Evolutionary conservation across 2,888 invertebrate species (phyloP).

Genomic region (Caenorhabditis parvicauda): DNA sequence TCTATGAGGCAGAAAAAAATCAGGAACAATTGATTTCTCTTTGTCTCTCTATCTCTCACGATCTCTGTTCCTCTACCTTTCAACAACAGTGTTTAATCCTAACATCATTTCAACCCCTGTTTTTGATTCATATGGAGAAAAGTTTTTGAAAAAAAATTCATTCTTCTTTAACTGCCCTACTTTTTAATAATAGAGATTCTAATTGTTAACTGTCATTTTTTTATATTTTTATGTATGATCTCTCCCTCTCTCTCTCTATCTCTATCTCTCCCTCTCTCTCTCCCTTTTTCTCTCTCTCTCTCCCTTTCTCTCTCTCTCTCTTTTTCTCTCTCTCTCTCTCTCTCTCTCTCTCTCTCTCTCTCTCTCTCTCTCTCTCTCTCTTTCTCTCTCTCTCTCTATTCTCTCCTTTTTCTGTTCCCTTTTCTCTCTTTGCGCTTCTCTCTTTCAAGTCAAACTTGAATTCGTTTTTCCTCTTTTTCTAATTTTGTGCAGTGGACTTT

Average conservation of each 20-base stretch:
- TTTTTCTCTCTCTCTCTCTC: background rate
- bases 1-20: too few relatives aligned
- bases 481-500: slow-evolving; percentile 2
- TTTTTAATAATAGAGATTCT: too few relatives aligned
- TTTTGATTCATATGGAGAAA: too few relatives aligned
- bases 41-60: too few relatives aligned
- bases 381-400: background rate
- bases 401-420: background rate
- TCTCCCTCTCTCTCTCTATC: too few relatives aligned
- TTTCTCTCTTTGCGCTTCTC: background rate
- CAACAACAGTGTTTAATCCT: too few relatives aligned
- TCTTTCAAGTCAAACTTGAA: slow-evolving; percentile 7
- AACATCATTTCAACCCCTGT: too few relatives aligned
- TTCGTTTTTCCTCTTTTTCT: slow-evolving; percentile 10
- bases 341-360: background rate
- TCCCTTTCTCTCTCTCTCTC: background rate
- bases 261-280: background rate
- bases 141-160: too few relatives aligned
- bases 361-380: background rate
- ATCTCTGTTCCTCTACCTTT: too few relatives aligned
- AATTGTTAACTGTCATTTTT: too few relatives aligned
- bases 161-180: too few relatives aligned
- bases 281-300: background rate
- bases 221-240: background rate
- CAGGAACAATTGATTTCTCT: too few relatives aligned